Evolutionary conservation across 2,888 invertebrate genomes (phyloP), one percentile per base, ranked within the genome.

Genomic region (Cerceris ruficornis): DNA sequence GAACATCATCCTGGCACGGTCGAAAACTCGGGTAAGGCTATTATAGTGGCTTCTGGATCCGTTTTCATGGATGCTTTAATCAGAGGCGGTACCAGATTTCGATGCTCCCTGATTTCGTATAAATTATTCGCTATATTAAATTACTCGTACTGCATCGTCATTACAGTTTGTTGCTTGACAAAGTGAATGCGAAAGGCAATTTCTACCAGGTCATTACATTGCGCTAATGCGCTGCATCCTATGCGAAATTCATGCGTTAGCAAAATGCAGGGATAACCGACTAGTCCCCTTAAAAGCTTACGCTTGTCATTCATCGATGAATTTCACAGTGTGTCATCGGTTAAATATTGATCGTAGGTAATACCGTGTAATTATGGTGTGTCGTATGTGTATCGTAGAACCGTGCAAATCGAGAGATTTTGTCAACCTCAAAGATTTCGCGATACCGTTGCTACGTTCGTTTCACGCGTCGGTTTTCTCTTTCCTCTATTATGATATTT

Each of bases 91-190:
- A 72, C 69, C 75, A 77, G 50, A 66, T 71, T 65, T 61, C 69
- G 59, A 39, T 49, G 67, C 41, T 39, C 55, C 60, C 68, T 61
- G 72, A 83, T 83, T 80, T 83, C 74, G 66, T 64, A 64, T 50
- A 69, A 77, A 85, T 86, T 81, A 83, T 77, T 75, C 77, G 77
- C 55, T 65, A 77, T 79, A 85, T 87, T 81, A 85, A 81, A 82
- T 81, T 80, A 71, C 68, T 58, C 69, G 74, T 74, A 77, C 80
- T 69, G 75, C 71, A 46, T 61, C 66, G 42, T 42, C 58, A 62
- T 81, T 78, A 69, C 73, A 73, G 67, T 78, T 79, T 71, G 77
- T 71, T 65, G 70, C 41, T 41, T 66, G 62, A 58, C 74, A 77
- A 81, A 81, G 80, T 80, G 68, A 76, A 77, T 69, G 70, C 57